Evolutionary conservation across 2,797 vertebrate genomes (phyloP).

Genomic region (Eupleurogrammus muticus): DNA sequence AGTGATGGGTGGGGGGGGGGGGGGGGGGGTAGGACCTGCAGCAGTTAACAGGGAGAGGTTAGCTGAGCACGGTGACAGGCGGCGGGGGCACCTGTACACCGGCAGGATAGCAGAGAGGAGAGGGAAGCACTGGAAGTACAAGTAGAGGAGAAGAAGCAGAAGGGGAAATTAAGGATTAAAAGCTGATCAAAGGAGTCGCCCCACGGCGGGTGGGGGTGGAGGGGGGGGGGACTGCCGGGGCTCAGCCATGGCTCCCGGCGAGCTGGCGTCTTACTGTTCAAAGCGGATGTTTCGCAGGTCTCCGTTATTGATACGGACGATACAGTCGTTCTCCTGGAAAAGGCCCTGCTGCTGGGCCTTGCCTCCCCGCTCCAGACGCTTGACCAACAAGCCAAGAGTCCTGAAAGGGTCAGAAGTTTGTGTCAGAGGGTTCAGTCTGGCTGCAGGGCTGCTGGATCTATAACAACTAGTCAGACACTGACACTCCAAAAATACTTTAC

Average conservation of each 20-base stretch:
- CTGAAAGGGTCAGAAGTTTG: slow-evolving; percentile 82
- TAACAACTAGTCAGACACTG: no score
- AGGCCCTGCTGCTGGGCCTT: slow-evolving; percentile 96
- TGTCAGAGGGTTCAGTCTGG: slow-evolving; percentile 38
- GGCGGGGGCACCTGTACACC: slow-evolving; percentile 27
- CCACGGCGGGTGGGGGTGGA: no score
- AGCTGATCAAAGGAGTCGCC: slow-evolving; percentile 30
- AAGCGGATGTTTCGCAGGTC: slow-evolving; percentile 96
- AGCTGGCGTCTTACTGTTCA: slow-evolving; percentile 91
- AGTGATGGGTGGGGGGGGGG: slow-evolving; percentile 23
- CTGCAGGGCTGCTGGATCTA: neutral
- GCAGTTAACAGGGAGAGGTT: slow-evolving; percentile 51
- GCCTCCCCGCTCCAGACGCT: slow-evolving; percentile 93
- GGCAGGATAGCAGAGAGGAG: slow-evolving; percentile 19
- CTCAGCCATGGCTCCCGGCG: neutral
- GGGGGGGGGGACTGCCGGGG: neutral
- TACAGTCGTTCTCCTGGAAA: slow-evolving; percentile 98
- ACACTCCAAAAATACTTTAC: neutral
- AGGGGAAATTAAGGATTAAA: slow-evolving; percentile 3
- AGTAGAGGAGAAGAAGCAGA: slow-evolving; percentile 9
- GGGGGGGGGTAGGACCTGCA: slow-evolving; percentile 43
- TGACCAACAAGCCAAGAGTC: slow-evolving; percentile 89
- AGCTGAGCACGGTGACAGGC: slow-evolving; percentile 50
- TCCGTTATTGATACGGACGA: slow-evolving; percentile 95
- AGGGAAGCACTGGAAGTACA: neutral